Conservation (phyloP, 2,113 vertebrate genomes). For the Oryzias celebensis region DNA sequence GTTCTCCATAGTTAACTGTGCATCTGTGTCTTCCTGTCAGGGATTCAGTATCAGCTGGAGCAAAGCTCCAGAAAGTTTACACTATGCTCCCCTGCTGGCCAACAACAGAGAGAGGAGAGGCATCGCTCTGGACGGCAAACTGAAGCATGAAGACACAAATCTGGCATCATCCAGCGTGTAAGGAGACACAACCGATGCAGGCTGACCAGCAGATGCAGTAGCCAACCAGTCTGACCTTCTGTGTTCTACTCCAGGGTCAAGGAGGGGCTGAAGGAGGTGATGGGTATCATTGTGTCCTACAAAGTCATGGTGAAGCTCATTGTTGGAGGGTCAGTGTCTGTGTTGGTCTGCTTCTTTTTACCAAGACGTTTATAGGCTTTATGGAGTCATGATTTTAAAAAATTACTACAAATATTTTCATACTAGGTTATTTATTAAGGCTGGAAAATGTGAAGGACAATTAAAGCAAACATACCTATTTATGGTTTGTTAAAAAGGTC, state of each 20-base stretch:
- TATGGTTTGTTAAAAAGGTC: no score
- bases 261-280: slow-evolving; percentile 86
- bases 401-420: no score
- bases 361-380: no score
- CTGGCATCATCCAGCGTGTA: slow-evolving; percentile 93
- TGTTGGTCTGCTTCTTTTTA: background rate
- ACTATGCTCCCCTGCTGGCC: slow-evolving; percentile 83
- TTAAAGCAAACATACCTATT: no score
- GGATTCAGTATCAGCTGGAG: slow-evolving; percentile 83
- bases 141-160: slow-evolving; percentile 96
- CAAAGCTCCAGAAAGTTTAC: slow-evolving; percentile 83
- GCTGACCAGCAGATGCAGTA: slow-evolving; percentile 67
- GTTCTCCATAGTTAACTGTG: fast-evolving
- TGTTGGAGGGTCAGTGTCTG: slow-evolving; percentile 84
- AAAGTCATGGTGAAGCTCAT: slow-evolving; percentile 89
- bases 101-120: slow-evolving; percentile 86
- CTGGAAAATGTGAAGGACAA: no score
- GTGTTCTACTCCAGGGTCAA: slow-evolving; percentile 79
- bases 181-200: slow-evolving; percentile 46
- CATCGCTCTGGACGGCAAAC: slow-evolving; percentile 90
- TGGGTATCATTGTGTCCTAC: slow-evolving; percentile 95
- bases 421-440: no score
- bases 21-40: slow-evolving; percentile 57
- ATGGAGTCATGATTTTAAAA: no score
- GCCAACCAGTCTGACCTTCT: slow-evolving; percentile 75